phyloP scores from a whole-genome alignment of 2,797 vertebrate species.

The Tinamus major region DNA sequence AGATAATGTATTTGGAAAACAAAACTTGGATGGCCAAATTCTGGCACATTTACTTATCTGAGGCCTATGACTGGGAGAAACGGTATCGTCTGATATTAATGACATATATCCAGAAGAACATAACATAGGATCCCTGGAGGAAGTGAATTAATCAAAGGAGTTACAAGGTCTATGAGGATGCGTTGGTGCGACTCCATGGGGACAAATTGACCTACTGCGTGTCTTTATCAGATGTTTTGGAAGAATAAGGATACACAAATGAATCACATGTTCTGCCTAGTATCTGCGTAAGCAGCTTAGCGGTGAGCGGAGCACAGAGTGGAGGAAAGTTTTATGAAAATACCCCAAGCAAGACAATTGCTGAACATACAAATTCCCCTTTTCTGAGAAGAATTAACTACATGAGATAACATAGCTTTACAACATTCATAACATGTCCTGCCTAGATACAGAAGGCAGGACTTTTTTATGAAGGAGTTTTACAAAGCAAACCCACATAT shows the following conservation, averaged over 20 bases:
- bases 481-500: not conserved
- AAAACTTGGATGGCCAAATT: not conserved
- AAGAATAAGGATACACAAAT: conserved; percentile 27
- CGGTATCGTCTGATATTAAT: not conserved
- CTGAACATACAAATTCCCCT: not conserved
- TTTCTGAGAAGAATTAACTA: not conserved
- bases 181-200: not conserved
- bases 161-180: conserved; percentile 30
- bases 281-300: conserved; percentile 23
- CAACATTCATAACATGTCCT: not conserved
- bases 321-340: conserved; percentile 8
- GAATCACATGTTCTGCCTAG: conserved; percentile 14
- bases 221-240: conserved; percentile 35
- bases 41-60: not conserved
- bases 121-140: not conserved
- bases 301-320: not conserved
- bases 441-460: not conserved
- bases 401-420: not conserved
- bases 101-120: conserved; percentile 1
- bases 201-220: conserved; percentile 33
- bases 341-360: not conserved
- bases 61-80: not conserved
- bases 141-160: conserved; percentile 21
- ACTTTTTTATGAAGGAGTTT: not conserved
- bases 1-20: not conserved